A percentile compares a stretch with the other conserved stretches of the same genome.
These are phyloP conservation scores for Melinaea marsaeus DNA, from an alignment of 2,888 invertebrate species.

Conservation along the genomic window DNA sequence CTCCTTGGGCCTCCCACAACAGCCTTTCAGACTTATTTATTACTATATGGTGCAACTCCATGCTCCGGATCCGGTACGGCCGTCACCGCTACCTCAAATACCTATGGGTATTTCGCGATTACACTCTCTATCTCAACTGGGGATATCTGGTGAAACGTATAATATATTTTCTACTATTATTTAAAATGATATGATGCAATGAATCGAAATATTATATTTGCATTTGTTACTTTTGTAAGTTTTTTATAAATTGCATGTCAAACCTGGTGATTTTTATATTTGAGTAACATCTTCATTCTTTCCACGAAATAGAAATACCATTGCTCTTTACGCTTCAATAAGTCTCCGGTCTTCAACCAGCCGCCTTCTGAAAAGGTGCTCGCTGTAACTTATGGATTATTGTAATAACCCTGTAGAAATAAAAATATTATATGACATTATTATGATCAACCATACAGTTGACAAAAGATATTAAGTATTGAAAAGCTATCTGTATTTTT, in stretches of 20 bases:
- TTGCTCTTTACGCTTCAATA: conserved; percentile 69
- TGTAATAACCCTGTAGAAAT: conserved; percentile 59
- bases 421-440: neutral
- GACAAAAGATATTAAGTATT: too few species aligned
- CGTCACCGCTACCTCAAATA: conserved; percentile 49
- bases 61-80: conserved; percentile 44
- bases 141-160: conserved; percentile 47
- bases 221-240: neutral
- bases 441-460: too few species aligned
- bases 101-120: conserved; percentile 48
- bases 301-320: conserved; percentile 70
- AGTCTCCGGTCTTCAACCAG: conserved; percentile 75
- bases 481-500: too few species aligned
- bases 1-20: too few species aligned
- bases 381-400: conserved; percentile 58
- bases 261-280: conserved; percentile 72
- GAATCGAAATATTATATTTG: too few species aligned
- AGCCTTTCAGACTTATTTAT: too few species aligned
- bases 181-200: too few species aligned
- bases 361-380: conserved; percentile 61
- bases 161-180: neutral
- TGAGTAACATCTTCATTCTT: conserved; percentile 72
- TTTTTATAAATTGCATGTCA: neutral
- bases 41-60: too few species aligned
- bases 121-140: conserved; percentile 51